Conservation (phyloP, 2,888 invertebrate species). For the Leptopilina myrica region DNA sequence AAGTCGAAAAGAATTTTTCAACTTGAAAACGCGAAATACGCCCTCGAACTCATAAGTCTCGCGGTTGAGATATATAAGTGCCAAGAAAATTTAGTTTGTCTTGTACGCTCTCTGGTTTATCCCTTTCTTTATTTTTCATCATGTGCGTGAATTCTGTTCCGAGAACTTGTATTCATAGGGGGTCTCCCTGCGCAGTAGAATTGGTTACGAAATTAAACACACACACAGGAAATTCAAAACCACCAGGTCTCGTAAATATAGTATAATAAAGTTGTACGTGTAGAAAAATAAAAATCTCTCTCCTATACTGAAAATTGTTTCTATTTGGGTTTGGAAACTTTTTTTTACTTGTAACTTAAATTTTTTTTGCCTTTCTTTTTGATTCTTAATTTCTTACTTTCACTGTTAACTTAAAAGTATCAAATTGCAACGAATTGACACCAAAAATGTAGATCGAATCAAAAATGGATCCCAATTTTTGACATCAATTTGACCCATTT, state of each 20-base stretch:
- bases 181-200: not conserved
- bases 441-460: no score
- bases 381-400: no score
- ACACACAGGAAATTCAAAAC: not conserved
- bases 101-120: conserved; percentile 7
- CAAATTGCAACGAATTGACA: no score
- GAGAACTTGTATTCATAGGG: not conserved
- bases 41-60: conserved; percentile 22
- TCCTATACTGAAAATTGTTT: no score
- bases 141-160: not conserved
- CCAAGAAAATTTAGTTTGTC: conserved; percentile 21
- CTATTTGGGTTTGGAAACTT: no score
- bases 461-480: no score
- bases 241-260: not conserved
- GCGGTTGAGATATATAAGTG: not conserved
- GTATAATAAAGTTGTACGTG: no score
- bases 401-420: no score
- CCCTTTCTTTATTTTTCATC: conserved; percentile 6
- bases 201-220: conserved; percentile 23
- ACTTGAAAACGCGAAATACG: not conserved
- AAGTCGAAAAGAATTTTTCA: not conserved
- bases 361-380: no score
- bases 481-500: no score
- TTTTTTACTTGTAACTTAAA: no score
- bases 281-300: not conserved